phyloP scores from a whole-genome alignment of 2,113 vertebrate species.

The Apaloderma vittatum region DNA sequence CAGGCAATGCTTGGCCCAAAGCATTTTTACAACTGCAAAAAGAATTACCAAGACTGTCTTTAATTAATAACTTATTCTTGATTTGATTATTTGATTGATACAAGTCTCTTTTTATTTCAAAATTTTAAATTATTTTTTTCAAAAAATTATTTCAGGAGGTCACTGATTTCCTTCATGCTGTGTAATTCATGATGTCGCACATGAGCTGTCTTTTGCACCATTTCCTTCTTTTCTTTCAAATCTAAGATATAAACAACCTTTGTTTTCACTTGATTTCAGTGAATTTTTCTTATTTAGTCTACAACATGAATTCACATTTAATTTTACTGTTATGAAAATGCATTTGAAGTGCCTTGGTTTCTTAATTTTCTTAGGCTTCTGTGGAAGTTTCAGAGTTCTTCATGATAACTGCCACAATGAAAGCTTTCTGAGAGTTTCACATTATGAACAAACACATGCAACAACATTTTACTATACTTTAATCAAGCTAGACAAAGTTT shows the following conservation, averaged over 20 bases:
- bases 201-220: neutral
- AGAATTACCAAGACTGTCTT: neutral
- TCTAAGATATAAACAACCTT: neutral
- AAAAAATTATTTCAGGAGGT: neutral
- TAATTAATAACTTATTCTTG: neutral
- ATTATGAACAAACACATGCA: neutral
- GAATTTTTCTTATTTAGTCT: neutral
- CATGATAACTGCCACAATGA: neutral
- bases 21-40: neutral
- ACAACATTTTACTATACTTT: neutral
- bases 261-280: neutral
- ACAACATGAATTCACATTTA: neutral
- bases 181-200: neutral
- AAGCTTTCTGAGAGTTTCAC: neutral
- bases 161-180: neutral
- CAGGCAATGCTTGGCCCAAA: neutral
- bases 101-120: neutral
- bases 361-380: neutral
- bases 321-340: neutral
- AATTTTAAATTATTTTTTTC: neutral
- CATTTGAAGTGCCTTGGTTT: neutral
- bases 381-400: neutral
- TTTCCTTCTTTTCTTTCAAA: neutral
- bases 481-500: neutral
- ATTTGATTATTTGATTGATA: neutral